Base-by-base conservation (phyloP, 1,140 invertebrate genomes). In the Eumaeus atala region DNA sequence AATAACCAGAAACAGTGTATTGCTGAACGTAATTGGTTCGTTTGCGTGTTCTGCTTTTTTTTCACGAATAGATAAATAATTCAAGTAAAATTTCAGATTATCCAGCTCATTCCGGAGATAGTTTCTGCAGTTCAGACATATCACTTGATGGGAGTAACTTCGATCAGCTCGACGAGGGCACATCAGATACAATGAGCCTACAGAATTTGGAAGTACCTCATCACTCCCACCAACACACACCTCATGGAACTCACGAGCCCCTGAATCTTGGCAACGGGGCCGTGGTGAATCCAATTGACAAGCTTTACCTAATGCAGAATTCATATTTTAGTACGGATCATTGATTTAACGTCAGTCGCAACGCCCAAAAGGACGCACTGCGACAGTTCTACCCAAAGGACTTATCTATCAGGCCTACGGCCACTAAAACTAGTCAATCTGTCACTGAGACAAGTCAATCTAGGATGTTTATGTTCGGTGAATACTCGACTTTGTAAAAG, bases 281-380 rank as follows among this genome's bases (percentile, higher is more conserved):
- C 36, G 89, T 91, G 10, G 92, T 94, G 72, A 98, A 98, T 84
- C 97, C 97, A 35, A 98, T 99, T 64, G 97, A 99, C 84, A 98
- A 98, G 89, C 91, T 98, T 47, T 99, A 98, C 88, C 94, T 97
- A 69, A 99, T 99, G 97, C 96, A 97, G 84, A 96, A 94, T 86
- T 97, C 95, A 35, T 98, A 98, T 81, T 98, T 98, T 77, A 93
- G 91, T 72, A 91, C 90, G 56, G 91, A 92, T 71, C 91, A 92
- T 73, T 88, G 81, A 87, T 83, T 78, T 54, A 70, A 18, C 51
- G 50, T 56, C 48, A 65, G 60, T 48, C 66, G 74, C 68, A 67
- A 57, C 56, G 66, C 61, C 51, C 58, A 51, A 44, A 44, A 62
- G 48, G 51, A 50, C 50, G 59, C 54, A 9, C 61, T 65, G 64